A percentile compares a stretch with the other conserved stretches of the same genome.
These are phyloP conservation scores for Gadus macrocephalus DNA, from an alignment of 2,113 vertebrate species.

Conservation along the genomic window DNA sequence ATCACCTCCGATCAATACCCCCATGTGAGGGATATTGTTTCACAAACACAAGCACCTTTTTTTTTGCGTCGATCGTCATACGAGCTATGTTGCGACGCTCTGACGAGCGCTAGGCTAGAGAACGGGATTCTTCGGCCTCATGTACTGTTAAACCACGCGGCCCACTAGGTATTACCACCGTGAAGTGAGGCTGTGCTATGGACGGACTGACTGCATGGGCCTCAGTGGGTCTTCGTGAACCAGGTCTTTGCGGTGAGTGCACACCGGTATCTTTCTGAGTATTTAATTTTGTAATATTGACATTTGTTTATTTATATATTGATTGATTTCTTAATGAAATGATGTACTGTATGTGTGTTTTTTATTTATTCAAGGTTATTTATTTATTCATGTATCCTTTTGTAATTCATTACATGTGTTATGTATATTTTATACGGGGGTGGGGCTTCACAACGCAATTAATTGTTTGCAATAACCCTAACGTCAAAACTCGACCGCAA, in stretches of 20 bases:
- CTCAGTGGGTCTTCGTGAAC: constrained; percentile 18
- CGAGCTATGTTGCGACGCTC: neutral
- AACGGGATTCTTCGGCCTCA: too few species aligned
- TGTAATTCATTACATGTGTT: neutral
- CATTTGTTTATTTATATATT: constrained; percentile 15
- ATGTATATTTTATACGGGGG: neutral
- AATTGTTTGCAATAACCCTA: too few species aligned
- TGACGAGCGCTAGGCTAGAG: too few species aligned
- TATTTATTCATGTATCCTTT: neutral
- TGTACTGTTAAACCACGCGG: neutral
- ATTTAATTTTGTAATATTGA: constrained; percentile 36
- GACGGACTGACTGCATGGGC: constrained; percentile 15
- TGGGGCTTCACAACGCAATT: neutral
- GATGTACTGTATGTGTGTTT: neutral
- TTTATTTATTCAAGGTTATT: neutral
- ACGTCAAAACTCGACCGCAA: too few species aligned
- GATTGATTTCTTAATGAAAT: constrained; percentile 2
- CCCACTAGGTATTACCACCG: neutral
- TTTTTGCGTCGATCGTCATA: neutral
- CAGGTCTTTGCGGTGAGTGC: constrained; percentile 49
- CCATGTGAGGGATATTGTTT: constrained; percentile 16
- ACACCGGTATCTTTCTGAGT: constrained; percentile 17
- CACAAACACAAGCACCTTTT: constrained; percentile 28
- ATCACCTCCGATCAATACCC: constrained; percentile 21
- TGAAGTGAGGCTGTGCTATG: constrained; percentile 2